A percentile compares a stretch with the other conserved stretches of the same genome.
Conservation (phyloP, 2,888 invertebrate genomes). For the Diogma glabrata region DNA sequence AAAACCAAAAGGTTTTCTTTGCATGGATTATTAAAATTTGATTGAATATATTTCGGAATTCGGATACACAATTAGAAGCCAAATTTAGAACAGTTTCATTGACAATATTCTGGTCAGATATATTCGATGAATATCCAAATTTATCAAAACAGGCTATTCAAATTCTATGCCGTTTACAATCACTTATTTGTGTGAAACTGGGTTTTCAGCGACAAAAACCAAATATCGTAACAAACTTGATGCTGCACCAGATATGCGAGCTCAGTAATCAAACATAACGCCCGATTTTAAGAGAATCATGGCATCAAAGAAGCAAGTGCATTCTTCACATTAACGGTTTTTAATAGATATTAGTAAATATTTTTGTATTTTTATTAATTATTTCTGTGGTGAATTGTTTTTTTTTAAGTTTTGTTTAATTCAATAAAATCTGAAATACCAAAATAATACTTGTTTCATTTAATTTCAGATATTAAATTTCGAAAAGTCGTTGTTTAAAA, state of each 20-base stretch:
- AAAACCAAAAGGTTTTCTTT: not conserved
- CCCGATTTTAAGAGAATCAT: not conserved
- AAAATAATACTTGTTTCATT: no score
- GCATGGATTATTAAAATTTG: not conserved
- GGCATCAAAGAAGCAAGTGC: not conserved
- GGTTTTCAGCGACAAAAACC: slow-evolving; percentile 8
- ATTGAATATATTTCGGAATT: not conserved
- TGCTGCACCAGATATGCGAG: slow-evolving; percentile 2
- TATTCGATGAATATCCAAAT: not conserved
- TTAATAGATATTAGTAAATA: no score
- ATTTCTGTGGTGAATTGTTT: no score
- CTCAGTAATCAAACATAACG: not conserved
- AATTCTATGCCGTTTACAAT: not conserved
- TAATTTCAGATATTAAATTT: no score
- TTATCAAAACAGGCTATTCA: not conserved
- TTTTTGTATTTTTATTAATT: no score
- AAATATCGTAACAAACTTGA: not conserved
- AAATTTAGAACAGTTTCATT: not conserved
- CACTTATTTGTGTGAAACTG: slow-evolving; percentile 9
- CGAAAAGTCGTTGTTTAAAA: no score
- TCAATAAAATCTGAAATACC: no score
- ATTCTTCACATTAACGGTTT: not conserved
- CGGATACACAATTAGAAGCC: not conserved
- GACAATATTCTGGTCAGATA: not conserved
- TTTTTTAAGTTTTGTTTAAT: no score